Conservation (phyloP, 1,140 invertebrate species). For the Cyrtorhinus lividipennis region DNA sequence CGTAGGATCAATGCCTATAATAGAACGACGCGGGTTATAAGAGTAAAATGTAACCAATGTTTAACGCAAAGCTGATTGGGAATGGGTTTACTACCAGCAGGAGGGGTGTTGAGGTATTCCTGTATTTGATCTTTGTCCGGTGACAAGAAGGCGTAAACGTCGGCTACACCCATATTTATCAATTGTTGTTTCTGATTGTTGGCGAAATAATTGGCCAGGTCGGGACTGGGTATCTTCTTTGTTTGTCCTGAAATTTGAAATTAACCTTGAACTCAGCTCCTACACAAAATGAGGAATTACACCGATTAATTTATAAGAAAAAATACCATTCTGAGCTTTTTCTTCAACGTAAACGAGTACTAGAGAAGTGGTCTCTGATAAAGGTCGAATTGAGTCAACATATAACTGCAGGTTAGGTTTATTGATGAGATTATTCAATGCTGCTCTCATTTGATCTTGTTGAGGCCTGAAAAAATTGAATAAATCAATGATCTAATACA, state of each 20-base stretch:
- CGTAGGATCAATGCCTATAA: constrained; percentile 53
- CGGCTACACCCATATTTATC: constrained; percentile 45
- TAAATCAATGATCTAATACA: too few relatives aligned
- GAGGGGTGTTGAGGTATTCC: constrained; percentile 78
- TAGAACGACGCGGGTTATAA: neutral
- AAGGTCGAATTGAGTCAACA: constrained; percentile 56
- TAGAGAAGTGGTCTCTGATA: constrained; percentile 61
- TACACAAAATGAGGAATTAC: neutral
- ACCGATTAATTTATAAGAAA: neutral
- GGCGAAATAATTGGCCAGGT: constrained; percentile 51
- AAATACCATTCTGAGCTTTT: constrained; percentile 34
- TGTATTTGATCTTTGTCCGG: constrained; percentile 61
- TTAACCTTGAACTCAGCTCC: neutral
- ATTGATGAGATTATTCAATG: constrained; percentile 55
- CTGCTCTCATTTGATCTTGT: constrained; percentile 54
- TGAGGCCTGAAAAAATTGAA: constrained; percentile 35
- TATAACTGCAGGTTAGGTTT: constrained; percentile 66
- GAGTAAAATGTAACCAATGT: neutral
- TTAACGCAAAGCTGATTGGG: neutral
- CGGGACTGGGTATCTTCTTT: constrained; percentile 57
- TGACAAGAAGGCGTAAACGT: constrained; percentile 41
- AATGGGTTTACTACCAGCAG: constrained; percentile 40
- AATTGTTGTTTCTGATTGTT: constrained; percentile 54
- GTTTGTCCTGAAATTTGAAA: constrained; percentile 32
- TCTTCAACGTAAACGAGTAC: constrained; percentile 66